Evolutionary conservation across 2,888 invertebrate species (phyloP).

Genomic region (Kuschelorhynchus macadamiae): DNA sequence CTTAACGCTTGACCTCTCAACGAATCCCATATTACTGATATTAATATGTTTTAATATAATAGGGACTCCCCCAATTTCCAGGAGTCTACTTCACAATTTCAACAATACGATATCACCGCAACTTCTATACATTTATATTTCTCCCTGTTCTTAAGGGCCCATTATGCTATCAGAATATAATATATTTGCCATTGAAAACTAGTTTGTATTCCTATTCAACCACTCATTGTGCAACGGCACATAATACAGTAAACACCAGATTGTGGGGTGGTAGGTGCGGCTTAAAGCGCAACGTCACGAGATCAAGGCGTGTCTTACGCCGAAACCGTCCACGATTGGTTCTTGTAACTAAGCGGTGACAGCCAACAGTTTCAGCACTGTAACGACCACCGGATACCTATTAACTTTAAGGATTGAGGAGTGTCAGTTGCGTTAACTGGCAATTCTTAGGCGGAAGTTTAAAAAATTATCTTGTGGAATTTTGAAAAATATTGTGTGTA

Average conservation of each 20-base stretch:
- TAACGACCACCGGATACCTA: conserved; percentile 63
- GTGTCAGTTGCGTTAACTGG: conserved; percentile 58
- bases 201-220: conserved; percentile 68
- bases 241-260: conserved; percentile 67
- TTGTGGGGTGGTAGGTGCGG: conserved; percentile 60
- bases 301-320: conserved; percentile 22
- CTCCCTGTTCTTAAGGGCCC: conserved; percentile 51
- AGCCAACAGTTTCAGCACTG: conserved; percentile 66
- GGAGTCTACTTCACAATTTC: conserved; percentile 39
- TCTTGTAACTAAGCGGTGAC: conserved; percentile 63
- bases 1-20: conserved; percentile 36
- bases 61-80: conserved; percentile 42
- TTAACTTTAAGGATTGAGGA: conserved; percentile 54
- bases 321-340: conserved; percentile 59
- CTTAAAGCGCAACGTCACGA: conserved; percentile 47
- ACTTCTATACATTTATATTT: conserved; percentile 50
- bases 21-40: conserved; percentile 18
- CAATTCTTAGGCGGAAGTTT: conserved; percentile 54
- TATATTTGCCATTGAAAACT: conserved; percentile 67
- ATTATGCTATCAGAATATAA: conserved; percentile 62
- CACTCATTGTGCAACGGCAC: conserved; percentile 63
- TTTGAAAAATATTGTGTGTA: conserved; percentile 4
- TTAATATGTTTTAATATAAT: conserved; percentile 39
- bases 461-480: conserved; percentile 29
- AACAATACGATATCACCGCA: conserved; percentile 45